Conservation (phyloP, 2,888 invertebrate species). For the Scaptomyza tumidula region DNA sequence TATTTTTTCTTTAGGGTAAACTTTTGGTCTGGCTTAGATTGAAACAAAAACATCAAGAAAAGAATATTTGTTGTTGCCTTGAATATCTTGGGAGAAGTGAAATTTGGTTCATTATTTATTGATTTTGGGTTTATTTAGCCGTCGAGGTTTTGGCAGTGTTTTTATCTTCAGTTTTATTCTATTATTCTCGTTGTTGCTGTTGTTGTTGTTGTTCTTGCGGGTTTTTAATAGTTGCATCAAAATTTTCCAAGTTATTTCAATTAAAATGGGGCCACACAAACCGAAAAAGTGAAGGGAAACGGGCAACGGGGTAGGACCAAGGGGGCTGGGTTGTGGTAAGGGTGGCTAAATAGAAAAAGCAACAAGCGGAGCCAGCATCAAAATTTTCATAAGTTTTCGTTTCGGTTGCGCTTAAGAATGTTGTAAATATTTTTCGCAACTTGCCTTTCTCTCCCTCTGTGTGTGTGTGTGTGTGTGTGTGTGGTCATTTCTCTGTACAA, state of each 20-base stretch:
- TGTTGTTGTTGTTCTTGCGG: constrained; percentile 11
- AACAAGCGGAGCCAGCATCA: constrained; percentile 27
- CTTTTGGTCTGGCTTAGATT: too few relatives aligned
- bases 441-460: constrained; percentile 31
- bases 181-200: neutral
- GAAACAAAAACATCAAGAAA: too few relatives aligned
- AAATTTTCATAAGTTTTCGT: constrained; percentile 76
- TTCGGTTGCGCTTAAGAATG: constrained; percentile 76
- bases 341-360: constrained; percentile 4
- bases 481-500: constrained; percentile 63
- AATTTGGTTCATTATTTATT: constrained; percentile 20
- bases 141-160: constrained; percentile 11
- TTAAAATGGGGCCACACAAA: constrained; percentile 63
- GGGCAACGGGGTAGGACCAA: neutral
- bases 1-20: too few relatives aligned
- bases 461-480: constrained; percentile 20
- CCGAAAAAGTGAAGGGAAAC: neutral
- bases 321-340: neutral
- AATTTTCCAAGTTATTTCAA: constrained; percentile 65
- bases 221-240: constrained; percentile 48
- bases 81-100: too few relatives aligned
- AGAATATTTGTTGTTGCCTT: neutral
- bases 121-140: constrained; percentile 26
- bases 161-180: neutral
- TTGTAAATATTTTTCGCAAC: constrained; percentile 69